phyloP scores from a whole-genome alignment of 2,888 invertebrate species.

The Ophraella communa region DNA sequence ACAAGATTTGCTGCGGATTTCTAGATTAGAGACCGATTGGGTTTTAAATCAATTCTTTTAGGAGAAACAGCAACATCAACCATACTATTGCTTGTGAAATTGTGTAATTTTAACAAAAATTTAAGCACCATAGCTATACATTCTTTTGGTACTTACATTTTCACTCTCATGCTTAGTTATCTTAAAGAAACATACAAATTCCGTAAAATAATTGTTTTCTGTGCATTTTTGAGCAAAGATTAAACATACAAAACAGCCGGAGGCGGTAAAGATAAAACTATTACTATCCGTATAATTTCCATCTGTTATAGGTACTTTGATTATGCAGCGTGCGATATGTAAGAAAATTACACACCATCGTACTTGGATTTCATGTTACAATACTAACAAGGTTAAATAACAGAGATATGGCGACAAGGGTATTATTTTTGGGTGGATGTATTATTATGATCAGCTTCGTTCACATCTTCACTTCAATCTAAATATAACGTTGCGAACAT shows the following conservation, averaged over 20 bases:
- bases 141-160: no score
- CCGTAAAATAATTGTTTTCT: no score
- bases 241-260: not conserved
- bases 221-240: not conserved
- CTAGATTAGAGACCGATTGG: no score
- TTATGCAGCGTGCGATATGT: slow-evolving; percentile 15
- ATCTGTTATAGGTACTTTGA: slow-evolving; percentile 10
- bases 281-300: not conserved
- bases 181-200: no score
- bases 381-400: slow-evolving; percentile 19
- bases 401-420: not conserved
- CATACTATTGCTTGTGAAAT: no score
- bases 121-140: no score
- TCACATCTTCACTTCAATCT: not conserved
- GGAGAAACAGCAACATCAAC: no score
- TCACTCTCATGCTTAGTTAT: no score
- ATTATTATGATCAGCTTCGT: slow-evolving; percentile 2
- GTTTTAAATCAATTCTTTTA: no score
- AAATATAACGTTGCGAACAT: not conserved
- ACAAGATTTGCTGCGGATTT: no score
- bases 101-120: no score
- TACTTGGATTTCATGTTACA: not conserved
- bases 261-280: not conserved
- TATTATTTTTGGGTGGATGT: not conserved
- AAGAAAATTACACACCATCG: slow-evolving; percentile 19